Conservation (phyloP, 2,797 vertebrate genomes). For the Chiroxiphia lanceolata region DNA sequence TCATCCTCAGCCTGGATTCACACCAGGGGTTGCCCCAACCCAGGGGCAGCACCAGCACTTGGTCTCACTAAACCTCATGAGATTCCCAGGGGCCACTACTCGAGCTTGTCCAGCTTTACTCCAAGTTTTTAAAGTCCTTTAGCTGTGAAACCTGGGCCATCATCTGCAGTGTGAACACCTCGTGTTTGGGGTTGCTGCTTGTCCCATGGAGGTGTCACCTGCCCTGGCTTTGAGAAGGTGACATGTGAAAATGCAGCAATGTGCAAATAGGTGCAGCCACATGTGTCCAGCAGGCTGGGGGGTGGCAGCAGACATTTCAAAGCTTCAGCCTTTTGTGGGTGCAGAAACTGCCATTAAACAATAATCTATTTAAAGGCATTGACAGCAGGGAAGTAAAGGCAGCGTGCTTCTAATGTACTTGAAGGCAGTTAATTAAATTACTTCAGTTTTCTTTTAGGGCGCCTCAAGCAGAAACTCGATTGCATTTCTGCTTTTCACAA, state of each 20-base stretch:
- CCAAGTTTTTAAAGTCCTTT: not conserved
- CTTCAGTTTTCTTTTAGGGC: constrained; percentile 50
- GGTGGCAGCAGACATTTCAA: not conserved
- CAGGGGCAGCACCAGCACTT: not conserved
- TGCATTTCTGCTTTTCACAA: constrained; percentile 75
- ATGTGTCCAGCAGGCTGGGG: not conserved
- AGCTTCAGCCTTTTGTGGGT: not conserved
- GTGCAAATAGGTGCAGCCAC: accelerated
- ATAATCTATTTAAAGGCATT: constrained; percentile 49
- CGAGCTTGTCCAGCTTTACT: not conserved
- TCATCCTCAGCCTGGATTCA: not conserved
- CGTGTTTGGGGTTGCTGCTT: not conserved
- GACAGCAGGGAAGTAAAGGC: constrained; percentile 41
- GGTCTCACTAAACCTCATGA: not conserved
- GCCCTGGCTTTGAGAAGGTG: accelerated
- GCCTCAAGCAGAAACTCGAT: constrained; percentile 74
- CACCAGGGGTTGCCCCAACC: not conserved
- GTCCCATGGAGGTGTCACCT: not conserved
- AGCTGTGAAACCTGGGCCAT: not conserved
- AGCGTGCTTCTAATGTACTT: constrained; percentile 59
- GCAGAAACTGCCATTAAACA: not conserved
- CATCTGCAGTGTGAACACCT: accelerated
- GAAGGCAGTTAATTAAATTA: constrained; percentile 77
- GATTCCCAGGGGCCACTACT: not conserved
- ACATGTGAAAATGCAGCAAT: not conserved